Base-by-base conservation (phyloP, 2,113 vertebrate genomes). In the Nanger granti region DNA sequence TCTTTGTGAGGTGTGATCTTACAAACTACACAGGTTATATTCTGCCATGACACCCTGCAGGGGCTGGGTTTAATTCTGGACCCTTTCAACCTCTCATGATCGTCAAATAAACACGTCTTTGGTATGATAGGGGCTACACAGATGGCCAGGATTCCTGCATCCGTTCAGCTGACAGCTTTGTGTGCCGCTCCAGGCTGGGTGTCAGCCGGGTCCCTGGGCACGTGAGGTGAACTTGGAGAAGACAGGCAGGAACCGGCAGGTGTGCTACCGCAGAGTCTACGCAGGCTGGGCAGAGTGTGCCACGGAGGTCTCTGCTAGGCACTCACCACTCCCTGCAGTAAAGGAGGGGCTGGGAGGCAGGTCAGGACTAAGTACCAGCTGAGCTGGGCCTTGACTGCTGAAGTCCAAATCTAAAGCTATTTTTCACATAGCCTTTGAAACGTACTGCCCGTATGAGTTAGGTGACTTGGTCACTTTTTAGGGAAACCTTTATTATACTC, bases 1-100 rank as follows among this genome's bases (percentile, higher is more conserved):
- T 92, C 28, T 95, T 85, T 60, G 31, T 54, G 79, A 90, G 82
- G 52, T 82, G 13, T 93, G 47, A 22, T 83, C 82, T 89, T 95
- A 41, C 3, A 12, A 66, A 17, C 24, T 10, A 10, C 8, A 29
- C 15, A 83, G 57, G 41, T 93, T 37, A 1, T 60, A 52, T 60
- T 86, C 37, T 55, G 13, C 93, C 37, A 6, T 17, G 54, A 69
- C 24, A 37, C 13, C 13, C 83, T 92, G 3, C n/a, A 86, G 29
- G 5, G 44, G 12, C 44, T 76, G 15, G 14, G 54, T 89, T 94
- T 90, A 79, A 64, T 92, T 79, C 60, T 69, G 79, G n/a, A 37
- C 3, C 24, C 47, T n/a, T 87, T 93, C 90, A 76, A 37, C 24
- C 6, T 62, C 17, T 17, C 28, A 26, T 69, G 79, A n/a, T 84